Base-by-base conservation (phyloP, 1,140 invertebrate genomes). In the Colletes gigas region DNA sequence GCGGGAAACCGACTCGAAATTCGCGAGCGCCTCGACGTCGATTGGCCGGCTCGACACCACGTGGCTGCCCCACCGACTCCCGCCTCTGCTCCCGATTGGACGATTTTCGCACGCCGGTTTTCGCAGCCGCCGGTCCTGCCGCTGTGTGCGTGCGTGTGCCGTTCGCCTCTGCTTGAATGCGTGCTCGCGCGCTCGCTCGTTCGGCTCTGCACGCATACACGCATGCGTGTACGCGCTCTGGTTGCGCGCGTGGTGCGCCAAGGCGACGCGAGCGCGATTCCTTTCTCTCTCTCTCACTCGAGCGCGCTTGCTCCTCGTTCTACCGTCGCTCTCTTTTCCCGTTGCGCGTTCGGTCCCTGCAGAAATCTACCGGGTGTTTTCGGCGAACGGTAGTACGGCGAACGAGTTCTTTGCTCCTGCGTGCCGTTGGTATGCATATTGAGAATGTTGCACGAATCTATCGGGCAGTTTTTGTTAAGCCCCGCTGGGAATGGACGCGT, bases 291-390 rank as follows among this genome's bases (percentile, higher is more conserved):
- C 57, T 52, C 15, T 54, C 76, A 14, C 50, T 41, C 41, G 39
- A 17, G 15, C 7, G 19, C 39, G 44, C 52, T 39, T 41, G 19
- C 4, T 4, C 39, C 4, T 8, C 30, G 14, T 17, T 21, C 8
- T 30, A 30, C 44, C 54, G 21, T 30, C 30, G 14, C 71, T 63
- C 52, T 75, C 78, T 66, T 54, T 60, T 44, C 0, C 12, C 30
- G 55, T 73, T 39, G 41, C 79, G 66, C 44, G 39, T 41, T 80
- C 54, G 78, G 72, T 71, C 69, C 74, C 73, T 88, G 86, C 86
- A 88, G 72, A 85, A 89, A 92, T 92, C 88, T 92, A 92, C 89
- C 91, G 90, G 90, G 92, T 92, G 91, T 89, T 91, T 88, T 89
- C 77, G 88, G 75, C 39, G 81, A 83, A 86, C 70, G 69, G 52